Evolutionary conservation across 2,113 vertebrate genomes (phyloP), one percentile per base, ranked within the genome.

Genomic region (Ctenomys sociabilis): DNA sequence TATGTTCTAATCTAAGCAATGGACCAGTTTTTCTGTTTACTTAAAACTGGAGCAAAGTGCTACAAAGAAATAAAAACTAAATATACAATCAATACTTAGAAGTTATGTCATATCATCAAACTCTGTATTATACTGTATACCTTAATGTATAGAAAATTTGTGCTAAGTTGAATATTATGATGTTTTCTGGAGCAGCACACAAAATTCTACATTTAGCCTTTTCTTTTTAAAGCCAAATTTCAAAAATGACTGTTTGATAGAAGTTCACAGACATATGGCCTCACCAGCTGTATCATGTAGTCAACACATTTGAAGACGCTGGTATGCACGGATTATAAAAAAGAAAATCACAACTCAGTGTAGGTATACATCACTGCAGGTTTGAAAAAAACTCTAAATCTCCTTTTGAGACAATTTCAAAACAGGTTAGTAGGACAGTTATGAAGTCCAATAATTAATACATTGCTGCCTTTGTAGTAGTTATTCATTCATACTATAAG

Each of bases 1-100:
- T 92, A 24, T 70, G 93, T 94, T 57, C 88, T 91, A 93, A 96
- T 96, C 81, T 96, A 97, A 97, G 94, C 83, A 95, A 96, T 1
- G 0, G 35, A 52, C 24, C 24, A 2, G 3, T 93, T 96, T 92
- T 88, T 45, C 49, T 24, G 85, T 61, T 77, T 96, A 24, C 0
- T 35, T 87, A 87, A 91, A 91, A 40, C 9, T 80, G 4, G 8
- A 86, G 12, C 30, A 75, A 19, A 82, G 54, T 61, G 37, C 81
- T 92, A 84, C 89, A 32, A 89, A 35, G 77, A 96, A 96, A 83
- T 73, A 95, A 96, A 82, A 92, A 3, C n/a, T 66, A 92, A 77
- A 93, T 91, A 94, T 82, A 92, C 4, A 92, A 85, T 92, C 77
- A 84, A 91, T 82, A 93, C 93, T 82, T 90, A 92, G 91, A 93